These are phyloP conservation scores for Megathymus violae DNA, from an alignment of 1,140 invertebrate genomes.

Conservation along the genomic window DNA sequence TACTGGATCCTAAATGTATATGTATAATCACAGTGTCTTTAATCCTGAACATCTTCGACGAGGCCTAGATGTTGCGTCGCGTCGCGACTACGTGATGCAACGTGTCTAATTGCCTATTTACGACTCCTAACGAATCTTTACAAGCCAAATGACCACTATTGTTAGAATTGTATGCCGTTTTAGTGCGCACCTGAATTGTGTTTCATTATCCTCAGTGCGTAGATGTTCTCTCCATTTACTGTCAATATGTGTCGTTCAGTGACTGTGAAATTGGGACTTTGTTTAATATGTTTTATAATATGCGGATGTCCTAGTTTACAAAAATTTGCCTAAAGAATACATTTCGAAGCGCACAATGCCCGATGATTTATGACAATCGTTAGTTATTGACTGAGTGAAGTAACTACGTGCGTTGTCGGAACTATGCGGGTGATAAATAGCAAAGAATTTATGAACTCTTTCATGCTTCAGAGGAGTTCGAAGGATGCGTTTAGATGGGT, in stretches of 20 bases:
- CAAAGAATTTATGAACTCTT: no score
- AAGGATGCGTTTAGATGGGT: no score
- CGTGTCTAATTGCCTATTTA: background rate
- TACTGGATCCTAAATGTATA: no score
- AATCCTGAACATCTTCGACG: background rate
- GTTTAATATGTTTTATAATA: constrained; percentile 12
- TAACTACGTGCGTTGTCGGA: no score
- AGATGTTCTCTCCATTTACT: constrained; percentile 11
- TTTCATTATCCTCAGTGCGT: constrained; percentile 2
- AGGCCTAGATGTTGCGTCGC: background rate
- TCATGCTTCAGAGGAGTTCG: no score
- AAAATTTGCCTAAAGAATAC: no score
- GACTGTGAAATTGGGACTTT: constrained; percentile 22
- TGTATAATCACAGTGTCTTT: no score
- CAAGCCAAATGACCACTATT: constrained; percentile 14
- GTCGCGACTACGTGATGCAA: constrained; percentile 2
- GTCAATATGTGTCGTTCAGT: constrained; percentile 8
- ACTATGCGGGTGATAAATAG: no score
- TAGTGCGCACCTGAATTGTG: constrained; percentile 4
- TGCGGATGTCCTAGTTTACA: constrained; percentile 1
- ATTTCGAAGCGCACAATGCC: no score
- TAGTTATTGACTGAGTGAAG: no score
- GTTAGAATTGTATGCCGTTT: constrained; percentile 4
- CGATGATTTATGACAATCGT: no score
- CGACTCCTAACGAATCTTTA: constrained; percentile 11